A percentile compares a stretch with the other conserved stretches of the same genome.
phyloP scores from a whole-genome alignment of 2,113 vertebrate species.

The Rhodinocichla rosea region DNA sequence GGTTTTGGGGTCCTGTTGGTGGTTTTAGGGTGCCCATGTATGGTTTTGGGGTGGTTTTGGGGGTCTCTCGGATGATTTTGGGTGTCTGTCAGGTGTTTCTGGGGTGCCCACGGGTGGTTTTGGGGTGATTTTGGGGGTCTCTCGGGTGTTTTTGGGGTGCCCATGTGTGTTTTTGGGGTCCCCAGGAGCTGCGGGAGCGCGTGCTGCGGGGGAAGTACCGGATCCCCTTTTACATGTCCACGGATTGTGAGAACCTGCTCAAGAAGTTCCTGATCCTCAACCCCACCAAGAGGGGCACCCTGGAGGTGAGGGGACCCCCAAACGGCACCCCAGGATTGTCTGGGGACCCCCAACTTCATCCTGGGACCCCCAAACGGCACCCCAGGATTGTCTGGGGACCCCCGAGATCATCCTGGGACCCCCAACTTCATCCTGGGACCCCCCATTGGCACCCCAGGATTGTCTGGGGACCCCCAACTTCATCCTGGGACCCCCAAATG shows the following conservation, averaged over 20 bases:
- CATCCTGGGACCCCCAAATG: too few species aligned
- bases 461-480: neutral
- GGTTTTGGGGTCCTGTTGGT: too few species aligned
- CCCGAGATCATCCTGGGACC: neutral
- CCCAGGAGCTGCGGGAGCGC: constrained; percentile 88
- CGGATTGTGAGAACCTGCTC: constrained; percentile 87
- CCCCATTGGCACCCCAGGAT: too few species aligned
- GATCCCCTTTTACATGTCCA: constrained; percentile 89
- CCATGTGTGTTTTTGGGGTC: fast-evolving
- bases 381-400: too few species aligned
- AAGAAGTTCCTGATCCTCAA: constrained; percentile 88
- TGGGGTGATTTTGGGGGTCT: neutral
- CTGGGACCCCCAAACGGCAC: neutral
- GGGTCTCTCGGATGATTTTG: too few species aligned
- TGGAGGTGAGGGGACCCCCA: constrained; percentile 79
- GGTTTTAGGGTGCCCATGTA: neutral
- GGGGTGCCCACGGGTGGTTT: too few species aligned
- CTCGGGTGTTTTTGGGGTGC: neutral
- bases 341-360: fast-evolving
- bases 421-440: fast-evolving
- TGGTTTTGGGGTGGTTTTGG: too few species aligned
- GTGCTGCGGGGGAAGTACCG: constrained; percentile 93
- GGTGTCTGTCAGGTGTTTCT: too few species aligned
- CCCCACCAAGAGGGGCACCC: constrained; percentile 88
- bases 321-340: too few species aligned